These are phyloP conservation scores for Mesochorus sp. DNA, from an alignment of 2,888 invertebrate genomes.

Conservation along the genomic window DNA sequence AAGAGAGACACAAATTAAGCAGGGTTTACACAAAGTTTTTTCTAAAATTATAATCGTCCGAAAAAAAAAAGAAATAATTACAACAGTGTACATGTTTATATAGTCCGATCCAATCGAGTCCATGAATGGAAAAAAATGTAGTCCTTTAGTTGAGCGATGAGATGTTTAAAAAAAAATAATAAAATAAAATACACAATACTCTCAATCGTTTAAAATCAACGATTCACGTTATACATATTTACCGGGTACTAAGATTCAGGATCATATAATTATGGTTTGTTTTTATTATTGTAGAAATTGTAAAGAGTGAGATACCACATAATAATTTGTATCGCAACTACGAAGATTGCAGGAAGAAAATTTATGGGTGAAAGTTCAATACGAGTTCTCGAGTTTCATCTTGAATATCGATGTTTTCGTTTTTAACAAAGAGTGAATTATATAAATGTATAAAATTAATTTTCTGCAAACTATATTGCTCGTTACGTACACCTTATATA, in stretches of 20 bases:
- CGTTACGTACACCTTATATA: constrained; percentile 64
- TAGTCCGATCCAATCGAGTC: constrained; percentile 61
- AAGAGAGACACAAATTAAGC: constrained; percentile 66
- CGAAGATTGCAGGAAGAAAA: not conserved
- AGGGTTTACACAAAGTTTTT: constrained; percentile 72
- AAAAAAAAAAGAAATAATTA: constrained; percentile 58
- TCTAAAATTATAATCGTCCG: constrained; percentile 61
- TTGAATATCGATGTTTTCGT: constrained; percentile 41
- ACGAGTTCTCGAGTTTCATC: constrained; percentile 39
- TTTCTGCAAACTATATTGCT: constrained; percentile 66
- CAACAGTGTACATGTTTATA: constrained; percentile 49
- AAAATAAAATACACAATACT: no score
- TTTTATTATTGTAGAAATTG: constrained; percentile 3
- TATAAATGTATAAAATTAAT: constrained; percentile 69
- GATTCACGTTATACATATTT: constrained; percentile 17
- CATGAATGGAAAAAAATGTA: constrained; percentile 39
- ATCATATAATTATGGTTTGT: constrained; percentile 14
- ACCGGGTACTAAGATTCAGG: constrained; percentile 1
- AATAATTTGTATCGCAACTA: constrained; percentile 21
- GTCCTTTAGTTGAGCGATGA: constrained; percentile 2
- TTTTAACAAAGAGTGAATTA: constrained; percentile 52
- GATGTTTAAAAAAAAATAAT: no score
- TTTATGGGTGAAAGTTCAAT: not conserved
- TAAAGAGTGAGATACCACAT: not conserved
- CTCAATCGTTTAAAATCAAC: not conserved